A percentile compares a stretch with the other conserved stretches of the same genome.
phyloP scores from a whole-genome alignment of 2,888 invertebrate genomes.

The Alentia gelatinosa region DNA sequence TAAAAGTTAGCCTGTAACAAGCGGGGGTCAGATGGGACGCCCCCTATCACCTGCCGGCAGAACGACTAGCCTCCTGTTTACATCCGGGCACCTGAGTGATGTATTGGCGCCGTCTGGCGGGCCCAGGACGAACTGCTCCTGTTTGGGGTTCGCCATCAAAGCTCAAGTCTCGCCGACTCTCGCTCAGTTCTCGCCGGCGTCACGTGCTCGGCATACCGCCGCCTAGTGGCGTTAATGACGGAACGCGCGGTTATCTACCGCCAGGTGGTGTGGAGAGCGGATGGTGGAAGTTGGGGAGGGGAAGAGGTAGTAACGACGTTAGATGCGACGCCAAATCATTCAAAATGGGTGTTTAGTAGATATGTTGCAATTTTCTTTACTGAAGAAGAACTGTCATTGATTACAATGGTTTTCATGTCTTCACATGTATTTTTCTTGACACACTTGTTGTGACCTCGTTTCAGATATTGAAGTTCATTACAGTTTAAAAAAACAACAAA shows the following conservation, averaged over 20 bases:
- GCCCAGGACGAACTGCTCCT: neutral
- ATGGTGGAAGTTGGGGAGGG: neutral
- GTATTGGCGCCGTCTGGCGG: neutral
- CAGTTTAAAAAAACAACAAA: too few relatives aligned
- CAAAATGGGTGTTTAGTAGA: too few relatives aligned
- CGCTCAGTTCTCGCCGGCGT: slow-evolving; percentile 32
- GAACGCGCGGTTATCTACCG: neutral
- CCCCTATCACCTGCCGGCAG: slow-evolving; percentile 25
- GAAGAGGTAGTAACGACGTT: too few relatives aligned
- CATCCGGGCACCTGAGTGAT: slow-evolving; percentile 31
- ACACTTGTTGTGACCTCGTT: too few relatives aligned
- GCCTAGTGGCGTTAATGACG: slow-evolving; percentile 35
- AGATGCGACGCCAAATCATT: too few relatives aligned
- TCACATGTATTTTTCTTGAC: too few relatives aligned
- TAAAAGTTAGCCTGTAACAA: neutral
- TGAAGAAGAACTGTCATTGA: too few relatives aligned
- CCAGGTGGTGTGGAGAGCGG: neutral
- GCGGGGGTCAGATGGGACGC: slow-evolving; percentile 17
- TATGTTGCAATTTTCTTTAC: too few relatives aligned
- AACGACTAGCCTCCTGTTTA: slow-evolving; percentile 21
- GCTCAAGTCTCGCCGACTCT: neutral
- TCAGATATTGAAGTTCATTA: too few relatives aligned
- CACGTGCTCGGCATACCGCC: slow-evolving; percentile 36
- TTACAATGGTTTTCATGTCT: too few relatives aligned
- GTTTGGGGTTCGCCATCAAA: neutral